Percentiles rank a stretch among this genome's conserved stretches.
Evolutionary conservation across 2,888 invertebrate species (phyloP).

Genomic region (Parnassius mnemosyne): DNA sequence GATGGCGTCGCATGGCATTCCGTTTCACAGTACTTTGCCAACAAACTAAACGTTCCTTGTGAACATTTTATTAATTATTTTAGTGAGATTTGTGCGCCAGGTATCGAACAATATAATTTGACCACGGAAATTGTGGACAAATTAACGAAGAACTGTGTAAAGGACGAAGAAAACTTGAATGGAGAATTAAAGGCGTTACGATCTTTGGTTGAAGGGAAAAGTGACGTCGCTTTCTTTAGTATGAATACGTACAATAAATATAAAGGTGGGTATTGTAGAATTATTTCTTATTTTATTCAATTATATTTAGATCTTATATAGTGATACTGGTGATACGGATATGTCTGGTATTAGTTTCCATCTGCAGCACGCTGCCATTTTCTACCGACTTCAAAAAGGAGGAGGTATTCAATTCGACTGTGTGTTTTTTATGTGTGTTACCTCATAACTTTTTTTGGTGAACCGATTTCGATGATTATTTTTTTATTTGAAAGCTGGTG

Average conservation of each 20-base stretch:
- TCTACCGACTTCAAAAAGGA: too few relatives aligned
- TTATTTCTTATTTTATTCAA: neutral
- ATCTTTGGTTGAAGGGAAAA: slow-evolving; percentile 84
- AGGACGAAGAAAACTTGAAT: slow-evolving; percentile 47
- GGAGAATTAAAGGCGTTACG: slow-evolving; percentile 84
- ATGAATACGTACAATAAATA: slow-evolving; percentile 82
- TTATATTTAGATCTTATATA: too few relatives aligned
- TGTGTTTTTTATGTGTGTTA: too few relatives aligned
- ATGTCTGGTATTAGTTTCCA: too few relatives aligned
- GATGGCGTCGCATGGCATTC: slow-evolving; percentile 87
- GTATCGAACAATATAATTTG: slow-evolving; percentile 42
- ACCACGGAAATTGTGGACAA: slow-evolving; percentile 38
- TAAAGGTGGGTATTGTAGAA: slow-evolving; percentile 65
- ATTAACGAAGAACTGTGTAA: slow-evolving; percentile 54
- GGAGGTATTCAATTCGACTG: too few relatives aligned
- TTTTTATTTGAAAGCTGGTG: too few relatives aligned
- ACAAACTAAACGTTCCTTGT: slow-evolving; percentile 64
- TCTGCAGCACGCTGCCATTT: too few relatives aligned
- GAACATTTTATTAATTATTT: slow-evolving; percentile 80
- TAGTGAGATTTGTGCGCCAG: slow-evolving; percentile 82
- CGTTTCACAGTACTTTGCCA: slow-evolving; percentile 65
- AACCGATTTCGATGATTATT: too few relatives aligned
- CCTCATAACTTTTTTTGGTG: too few relatives aligned
- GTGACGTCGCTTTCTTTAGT: slow-evolving; percentile 89
- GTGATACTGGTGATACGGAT: too few relatives aligned